Conservation (phyloP, 1,140 invertebrate species). For the Asbolus verrucosus region DNA sequence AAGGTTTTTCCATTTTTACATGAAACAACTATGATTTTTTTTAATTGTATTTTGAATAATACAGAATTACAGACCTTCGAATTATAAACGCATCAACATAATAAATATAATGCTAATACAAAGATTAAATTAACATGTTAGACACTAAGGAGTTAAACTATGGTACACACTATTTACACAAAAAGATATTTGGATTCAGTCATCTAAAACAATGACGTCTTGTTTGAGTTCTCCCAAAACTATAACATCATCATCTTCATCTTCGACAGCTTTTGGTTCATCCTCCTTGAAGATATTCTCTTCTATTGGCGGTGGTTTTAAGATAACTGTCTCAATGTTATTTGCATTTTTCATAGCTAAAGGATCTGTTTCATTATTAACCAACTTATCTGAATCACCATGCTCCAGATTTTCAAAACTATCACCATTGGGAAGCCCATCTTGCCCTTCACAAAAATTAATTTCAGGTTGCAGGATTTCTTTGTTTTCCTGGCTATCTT, state of each 20-base stretch:
- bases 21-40: no score
- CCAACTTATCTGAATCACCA: neutral
- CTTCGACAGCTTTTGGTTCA: neutral
- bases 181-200: neutral
- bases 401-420: neutral
- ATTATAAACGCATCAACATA: no score
- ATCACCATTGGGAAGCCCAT: neutral
- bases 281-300: no score
- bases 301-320: neutral
- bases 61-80: no score
- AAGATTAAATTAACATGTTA: no score
- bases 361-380: neutral
- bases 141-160: no score
- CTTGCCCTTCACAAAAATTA: neutral
- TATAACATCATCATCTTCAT: conserved; percentile 37
- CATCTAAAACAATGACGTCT: conserved; percentile 34
- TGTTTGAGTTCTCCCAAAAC: conserved; percentile 36
- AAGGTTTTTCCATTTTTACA: no score
- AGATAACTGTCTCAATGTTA: neutral
- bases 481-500: neutral
- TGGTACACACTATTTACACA: no score
- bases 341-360: conserved; percentile 11
- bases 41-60: no score
- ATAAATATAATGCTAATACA: no score
- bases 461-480: neutral